Conservation (phyloP, 2,888 invertebrate genomes). For the Apomyelois bistriatella region DNA sequence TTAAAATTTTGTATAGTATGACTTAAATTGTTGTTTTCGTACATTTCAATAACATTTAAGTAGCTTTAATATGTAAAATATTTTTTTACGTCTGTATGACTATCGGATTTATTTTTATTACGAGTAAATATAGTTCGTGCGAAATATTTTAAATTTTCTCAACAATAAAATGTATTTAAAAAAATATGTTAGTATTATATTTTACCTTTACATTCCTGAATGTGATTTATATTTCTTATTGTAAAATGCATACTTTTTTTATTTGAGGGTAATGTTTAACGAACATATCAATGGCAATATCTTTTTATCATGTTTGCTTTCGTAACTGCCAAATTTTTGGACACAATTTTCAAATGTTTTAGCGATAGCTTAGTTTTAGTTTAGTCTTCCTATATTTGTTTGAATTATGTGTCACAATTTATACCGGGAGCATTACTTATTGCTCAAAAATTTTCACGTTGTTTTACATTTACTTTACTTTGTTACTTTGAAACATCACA, state of each 20-base stretch:
- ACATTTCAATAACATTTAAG: constrained; percentile 9
- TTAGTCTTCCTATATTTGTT: constrained; percentile 1
- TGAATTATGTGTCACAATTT: not conserved
- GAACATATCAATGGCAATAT: not conserved
- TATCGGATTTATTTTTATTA: constrained; percentile 7
- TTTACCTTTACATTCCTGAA: constrained; percentile 3
- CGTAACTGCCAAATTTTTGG: not conserved
- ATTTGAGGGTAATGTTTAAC: not conserved
- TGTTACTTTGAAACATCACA: no score
- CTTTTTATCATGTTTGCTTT: not conserved
- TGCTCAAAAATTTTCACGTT: not conserved
- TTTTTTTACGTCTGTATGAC: constrained; percentile 8
- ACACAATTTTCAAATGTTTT: not conserved
- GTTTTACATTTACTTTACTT: not conserved
- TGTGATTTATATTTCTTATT: not conserved
- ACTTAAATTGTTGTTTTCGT: not conserved
- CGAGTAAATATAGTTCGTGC: no score
- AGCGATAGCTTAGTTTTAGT: not conserved
- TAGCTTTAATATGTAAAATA: not conserved
- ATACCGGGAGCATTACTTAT: not conserved
- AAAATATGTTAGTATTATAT: not conserved
- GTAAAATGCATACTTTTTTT: not conserved
- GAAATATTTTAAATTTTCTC: no score
- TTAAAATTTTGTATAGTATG: constrained; percentile 3
- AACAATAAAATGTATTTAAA: no score